Conservation (phyloP, 2,888 invertebrate species). For the Bimastos eiseni region DNA sequence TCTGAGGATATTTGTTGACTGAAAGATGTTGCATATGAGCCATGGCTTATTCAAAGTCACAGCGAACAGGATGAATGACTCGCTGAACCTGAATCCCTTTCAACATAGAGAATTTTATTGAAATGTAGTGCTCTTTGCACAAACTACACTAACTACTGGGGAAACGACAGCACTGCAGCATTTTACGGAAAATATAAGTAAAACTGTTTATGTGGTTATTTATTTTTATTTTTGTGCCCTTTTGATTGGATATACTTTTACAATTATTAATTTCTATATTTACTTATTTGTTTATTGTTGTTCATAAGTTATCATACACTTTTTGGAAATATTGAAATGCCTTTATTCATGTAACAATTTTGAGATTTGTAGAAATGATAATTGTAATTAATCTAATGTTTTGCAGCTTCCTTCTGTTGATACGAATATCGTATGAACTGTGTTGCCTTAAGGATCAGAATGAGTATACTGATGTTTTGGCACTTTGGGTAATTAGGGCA, state of each 20-base stretch:
- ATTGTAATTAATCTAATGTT: not conserved
- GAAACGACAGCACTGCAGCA: not conserved
- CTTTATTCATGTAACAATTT: not conserved
- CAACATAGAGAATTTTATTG: not conserved
- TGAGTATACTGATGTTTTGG: not conserved
- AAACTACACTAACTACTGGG: not conserved
- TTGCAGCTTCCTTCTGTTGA: not conserved
- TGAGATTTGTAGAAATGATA: not conserved
- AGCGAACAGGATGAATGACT: not conserved
- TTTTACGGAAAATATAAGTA: not conserved
- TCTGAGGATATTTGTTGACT: not conserved
- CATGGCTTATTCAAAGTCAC: not conserved
- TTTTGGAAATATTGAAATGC: not conserved
- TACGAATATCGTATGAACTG: not conserved
- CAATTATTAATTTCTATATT: not conserved
- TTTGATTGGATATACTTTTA: not conserved
- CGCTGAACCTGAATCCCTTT: not conserved
- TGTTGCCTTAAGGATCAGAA: slow-evolving; percentile 13
- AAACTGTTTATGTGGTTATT: not conserved
- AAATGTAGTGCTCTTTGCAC: not conserved
- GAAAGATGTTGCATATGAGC: not conserved
- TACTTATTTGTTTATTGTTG: not conserved
- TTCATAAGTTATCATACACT: not conserved
- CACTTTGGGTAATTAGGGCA: not conserved
- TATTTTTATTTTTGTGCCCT: not conserved